Evolutionary conservation across 2,113 vertebrate species (phyloP).

Genomic region (Illadopsis cleaveri): DNA sequence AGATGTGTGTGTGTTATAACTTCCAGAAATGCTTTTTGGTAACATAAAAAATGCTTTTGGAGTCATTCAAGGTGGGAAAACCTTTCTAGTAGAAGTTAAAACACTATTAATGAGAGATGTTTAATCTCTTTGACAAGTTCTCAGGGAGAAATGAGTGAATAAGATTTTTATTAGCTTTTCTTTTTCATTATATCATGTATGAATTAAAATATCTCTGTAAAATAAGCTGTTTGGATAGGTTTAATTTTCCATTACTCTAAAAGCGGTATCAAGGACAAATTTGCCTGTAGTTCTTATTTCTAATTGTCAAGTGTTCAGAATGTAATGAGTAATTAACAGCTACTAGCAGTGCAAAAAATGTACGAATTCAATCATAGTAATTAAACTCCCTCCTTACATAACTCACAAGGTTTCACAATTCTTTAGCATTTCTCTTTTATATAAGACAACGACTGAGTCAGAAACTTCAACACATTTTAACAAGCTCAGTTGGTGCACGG

Average conservation of each 20-base stretch:
- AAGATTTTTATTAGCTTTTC: neutral
- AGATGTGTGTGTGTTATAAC: neutral
- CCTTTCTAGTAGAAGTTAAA: neutral
- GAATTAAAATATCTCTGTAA: neutral
- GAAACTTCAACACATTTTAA: neutral
- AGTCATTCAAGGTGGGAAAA: neutral
- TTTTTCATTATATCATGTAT: neutral
- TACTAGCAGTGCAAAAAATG: neutral
- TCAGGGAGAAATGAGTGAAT: neutral
- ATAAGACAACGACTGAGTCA: slow-evolving; percentile 48
- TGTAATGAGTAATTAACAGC: neutral
- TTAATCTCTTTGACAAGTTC: neutral
- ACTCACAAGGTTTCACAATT: slow-evolving; percentile 48
- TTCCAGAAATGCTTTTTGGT: neutral
- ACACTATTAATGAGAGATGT: neutral
- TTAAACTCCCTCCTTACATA: slow-evolving; percentile 39
- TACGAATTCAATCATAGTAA: neutral
- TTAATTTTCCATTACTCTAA: neutral
- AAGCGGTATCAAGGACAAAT: neutral
- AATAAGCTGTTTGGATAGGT: neutral
- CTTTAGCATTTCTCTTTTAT: slow-evolving; percentile 20
- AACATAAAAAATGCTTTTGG: neutral
- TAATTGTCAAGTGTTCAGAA: neutral
- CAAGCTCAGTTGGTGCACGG: neutral
- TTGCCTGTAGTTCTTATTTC: neutral